Base-by-base conservation (phyloP, 2,113 vertebrate species). In the Hydropotes inermis region DNA sequence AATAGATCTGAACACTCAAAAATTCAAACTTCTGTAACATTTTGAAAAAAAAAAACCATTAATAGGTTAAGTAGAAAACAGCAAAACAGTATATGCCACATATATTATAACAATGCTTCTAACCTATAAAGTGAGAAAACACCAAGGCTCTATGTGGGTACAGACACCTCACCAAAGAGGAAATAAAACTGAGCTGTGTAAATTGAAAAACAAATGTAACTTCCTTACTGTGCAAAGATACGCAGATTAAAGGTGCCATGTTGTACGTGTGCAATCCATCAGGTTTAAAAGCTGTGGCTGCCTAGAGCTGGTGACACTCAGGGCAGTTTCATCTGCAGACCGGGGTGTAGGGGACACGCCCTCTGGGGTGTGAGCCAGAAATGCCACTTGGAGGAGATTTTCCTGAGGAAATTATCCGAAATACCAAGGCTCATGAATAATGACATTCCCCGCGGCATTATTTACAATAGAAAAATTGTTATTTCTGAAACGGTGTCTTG, bases 1-100 rank as follows among this genome's bases (percentile, higher is more conserved):
- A 92, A 93, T 55, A 95, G 58, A 96, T 82, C 57, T 19, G 33
- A 76, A 82, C 74, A 95, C 25, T 95, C 33, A 76, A 87, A 96
- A 82, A 61, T 60, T 60, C 91, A 86, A 86, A 92, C 50, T 76
- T 87, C 27, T 64, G 19, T 78, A 50, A 84, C 33, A 87, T 55
- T 47, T 23, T 87, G 52, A 67, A 81, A 55, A 79, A 50, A 50
- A 50, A 61, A 57, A 60, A 58, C 50, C 16, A 39, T 39, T n/a
- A 86, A n/a, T 30, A 84, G 28, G 64, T 43, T 87, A 82, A 91
- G 43, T 64, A 93, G 43, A n/a, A 83, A 93, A 54, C 27, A 50
- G 21, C 52, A 57, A 90, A 87, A 60, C 23, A 30, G 25, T 25
- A 36, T 61, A 36, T 78, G 33, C 16, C 70, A 86, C 33, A 89